Evolutionary conservation across 2,888 invertebrate species (phyloP), one percentile per base, ranked within the genome.

Genomic region (Zygothrica quintamaculata): DNA sequence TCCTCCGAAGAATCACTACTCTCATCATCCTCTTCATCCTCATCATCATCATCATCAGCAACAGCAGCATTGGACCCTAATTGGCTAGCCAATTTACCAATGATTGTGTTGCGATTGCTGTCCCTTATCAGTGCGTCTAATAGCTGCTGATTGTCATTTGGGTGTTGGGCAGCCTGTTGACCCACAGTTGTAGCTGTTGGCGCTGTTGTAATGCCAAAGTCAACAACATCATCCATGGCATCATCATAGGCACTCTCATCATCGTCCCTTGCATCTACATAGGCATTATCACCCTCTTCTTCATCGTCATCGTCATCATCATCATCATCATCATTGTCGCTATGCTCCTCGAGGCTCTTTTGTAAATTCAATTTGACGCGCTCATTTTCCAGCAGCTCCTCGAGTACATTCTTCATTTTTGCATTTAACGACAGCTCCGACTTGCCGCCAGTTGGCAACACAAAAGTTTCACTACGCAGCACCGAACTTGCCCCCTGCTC

Each of bases 371-470:
- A 89, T 88, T 91, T 91, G 66, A 91, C 91, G 73, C 91, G 89
- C 74, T 91, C 88, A 68, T 91, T 90, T 65, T 89, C 90, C 51
- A 91, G 75, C 59, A 91, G 77, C 67, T 91, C 91, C 72, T 91
- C 89, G 50, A 91, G 88, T 52, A 91, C 91, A 87, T 90, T 91
- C 87, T 91, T 91, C 91, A 91, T 91, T 90, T 91, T 91, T 50
- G 91, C 91, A 86, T 91, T 91, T 67, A 91, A 82, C 59, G 91
- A 91, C 68, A 91, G 78, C 73, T 90, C 90, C 55, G 56, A 69
- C 74, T 33, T 72, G 51, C 53, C 53, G 44, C 56, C 62, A 16
- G 43, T 31, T 12, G 87, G 84, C 44, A 88, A 55, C 11, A 89
- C 88, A 74, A 89, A 88, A 52, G 88, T 88, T 65, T 87, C 89